Conservation (phyloP, 1,140 invertebrate genomes). For the Bathynomus jamesi region DNA sequence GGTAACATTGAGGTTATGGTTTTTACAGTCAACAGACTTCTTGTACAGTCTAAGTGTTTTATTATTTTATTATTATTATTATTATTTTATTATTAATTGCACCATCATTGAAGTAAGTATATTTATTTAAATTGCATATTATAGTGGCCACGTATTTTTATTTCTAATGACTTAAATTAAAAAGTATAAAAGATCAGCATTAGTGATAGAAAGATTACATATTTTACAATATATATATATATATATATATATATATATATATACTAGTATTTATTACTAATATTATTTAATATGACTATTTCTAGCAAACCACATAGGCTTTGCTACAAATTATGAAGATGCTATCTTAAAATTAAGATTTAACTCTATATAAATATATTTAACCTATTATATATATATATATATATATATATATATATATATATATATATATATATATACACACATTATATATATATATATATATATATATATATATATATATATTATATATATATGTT, state of each 20-base stretch:
- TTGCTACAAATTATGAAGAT: neutral
- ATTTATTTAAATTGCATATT: neutral
- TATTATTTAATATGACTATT: neutral
- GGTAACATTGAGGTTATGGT: too few species aligned
- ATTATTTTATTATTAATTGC: neutral
- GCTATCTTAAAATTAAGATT: neutral
- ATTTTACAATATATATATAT: neutral
- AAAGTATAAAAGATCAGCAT: too few species aligned
- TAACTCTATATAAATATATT: neutral
- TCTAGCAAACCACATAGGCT: neutral
- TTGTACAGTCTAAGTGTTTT: too few species aligned
- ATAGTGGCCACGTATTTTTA: neutral
- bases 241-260: constrained; percentile 3
- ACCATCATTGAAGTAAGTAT: neutral
- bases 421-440: neutral
- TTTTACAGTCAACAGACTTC: too few species aligned
- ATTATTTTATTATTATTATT: neutral
- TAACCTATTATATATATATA: neutral
- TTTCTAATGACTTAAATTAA: neutral
- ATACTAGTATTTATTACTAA: neutral
- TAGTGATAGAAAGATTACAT: too few species aligned
- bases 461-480: neutral
- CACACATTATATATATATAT: neutral
- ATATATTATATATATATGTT: neutral
- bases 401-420: neutral